Conservation (phyloP, 2,113 vertebrate species). For the Zingel zingel region DNA sequence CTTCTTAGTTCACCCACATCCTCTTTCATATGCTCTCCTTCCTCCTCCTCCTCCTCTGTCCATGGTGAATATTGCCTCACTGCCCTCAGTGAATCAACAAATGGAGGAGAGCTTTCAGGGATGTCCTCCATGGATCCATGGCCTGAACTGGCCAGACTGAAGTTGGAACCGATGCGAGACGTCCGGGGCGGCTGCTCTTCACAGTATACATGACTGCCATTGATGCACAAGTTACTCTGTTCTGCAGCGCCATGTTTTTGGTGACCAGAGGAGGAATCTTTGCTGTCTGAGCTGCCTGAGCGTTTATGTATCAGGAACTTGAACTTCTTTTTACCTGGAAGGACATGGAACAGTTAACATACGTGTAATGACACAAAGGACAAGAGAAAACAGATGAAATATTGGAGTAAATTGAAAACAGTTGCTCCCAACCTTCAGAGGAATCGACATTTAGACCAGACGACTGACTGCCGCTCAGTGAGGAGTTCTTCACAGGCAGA, state of each 20-base stretch:
- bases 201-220: constrained; percentile 90
- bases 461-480: constrained; percentile 78
- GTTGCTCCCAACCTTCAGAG: constrained; percentile 74
- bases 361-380: neutral
- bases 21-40: constrained; percentile 3
- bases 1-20: constrained; percentile 3
- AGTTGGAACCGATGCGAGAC: constrained; percentile 71
- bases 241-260: constrained; percentile 83
- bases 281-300: constrained; percentile 85
- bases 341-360: constrained; percentile 4
- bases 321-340: constrained; percentile 85
- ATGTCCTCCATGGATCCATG: constrained; percentile 82
- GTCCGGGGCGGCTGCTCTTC: constrained; percentile 82
- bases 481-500: constrained; percentile 73
- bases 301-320: constrained; percentile 88
- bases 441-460: constrained; percentile 83
- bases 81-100: constrained; percentile 56
- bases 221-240: constrained; percentile 92
- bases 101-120: constrained; percentile 66
- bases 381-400: neutral
- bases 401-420: neutral
- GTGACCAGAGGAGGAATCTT: constrained; percentile 79
- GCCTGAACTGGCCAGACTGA: constrained; percentile 80
- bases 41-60: constrained; percentile 64
- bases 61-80: constrained; percentile 66